These are phyloP conservation scores for Plectrocnemia conspersa DNA, from an alignment of 1,140 invertebrate genomes.

Conservation along the genomic window DNA sequence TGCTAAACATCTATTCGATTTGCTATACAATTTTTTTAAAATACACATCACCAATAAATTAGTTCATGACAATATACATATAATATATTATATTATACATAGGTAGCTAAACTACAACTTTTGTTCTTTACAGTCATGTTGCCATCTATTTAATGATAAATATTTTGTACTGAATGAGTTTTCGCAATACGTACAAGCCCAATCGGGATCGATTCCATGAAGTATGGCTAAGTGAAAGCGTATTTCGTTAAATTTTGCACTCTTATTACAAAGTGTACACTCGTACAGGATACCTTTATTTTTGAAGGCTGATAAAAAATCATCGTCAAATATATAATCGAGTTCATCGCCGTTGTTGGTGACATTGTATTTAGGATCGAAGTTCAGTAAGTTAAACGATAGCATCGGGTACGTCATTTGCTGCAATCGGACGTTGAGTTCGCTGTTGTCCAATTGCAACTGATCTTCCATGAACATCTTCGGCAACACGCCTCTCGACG, in stretches of 20 bases:
- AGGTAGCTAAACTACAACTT: not conserved
- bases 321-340: not conserved
- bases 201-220: slow-evolving; percentile 6
- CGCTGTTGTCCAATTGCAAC: not conserved
- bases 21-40: not conserved
- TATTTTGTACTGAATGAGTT: not conserved
- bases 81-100: not conserved
- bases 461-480: not conserved
- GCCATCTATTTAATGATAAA: slow-evolving; percentile 6
- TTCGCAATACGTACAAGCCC: not conserved
- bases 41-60: not conserved
- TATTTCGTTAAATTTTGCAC: not conserved
- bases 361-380: not conserved
- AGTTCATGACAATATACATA: not conserved
- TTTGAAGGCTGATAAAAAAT: not conserved
- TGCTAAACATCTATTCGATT: not conserved
- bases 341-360: not conserved
- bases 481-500: not conserved
- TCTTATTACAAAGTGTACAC: not conserved
- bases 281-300: not conserved
- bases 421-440: slow-evolving; percentile 2
- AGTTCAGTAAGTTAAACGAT: not conserved
- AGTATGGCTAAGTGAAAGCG: not conserved
- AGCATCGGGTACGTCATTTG: slow-evolving; percentile 4
- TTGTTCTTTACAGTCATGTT: not conserved